Evolutionary conservation across 2,888 invertebrate genomes (phyloP).

Genomic region (Caenorhabditis afra): DNA sequence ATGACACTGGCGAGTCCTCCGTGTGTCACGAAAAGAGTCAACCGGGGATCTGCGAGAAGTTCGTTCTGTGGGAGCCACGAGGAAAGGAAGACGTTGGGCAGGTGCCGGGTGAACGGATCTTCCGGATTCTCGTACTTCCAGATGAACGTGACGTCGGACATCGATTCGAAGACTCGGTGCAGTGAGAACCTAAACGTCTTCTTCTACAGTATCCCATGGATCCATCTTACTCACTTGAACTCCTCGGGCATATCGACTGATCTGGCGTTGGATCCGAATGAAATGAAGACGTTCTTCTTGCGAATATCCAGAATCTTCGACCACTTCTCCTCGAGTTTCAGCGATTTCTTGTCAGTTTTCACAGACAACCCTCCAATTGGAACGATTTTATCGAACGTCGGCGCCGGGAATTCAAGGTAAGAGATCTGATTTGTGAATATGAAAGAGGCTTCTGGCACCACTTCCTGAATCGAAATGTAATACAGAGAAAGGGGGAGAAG

Average conservation of each 20-base stretch:
- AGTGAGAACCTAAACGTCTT: conserved; percentile 38
- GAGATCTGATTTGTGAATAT: conserved; percentile 9
- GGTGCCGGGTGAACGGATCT: conserved; percentile 11
- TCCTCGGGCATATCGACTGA: conserved; percentile 15
- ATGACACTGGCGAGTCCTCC: conserved; percentile 54
- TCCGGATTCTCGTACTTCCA: conserved; percentile 66
- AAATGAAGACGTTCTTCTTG: conserved; percentile 5
- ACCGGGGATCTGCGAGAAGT: conserved; percentile 57
- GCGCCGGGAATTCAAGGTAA: conserved; percentile 7
- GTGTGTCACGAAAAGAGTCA: conserved; percentile 59
- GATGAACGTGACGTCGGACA: conserved; percentile 66
- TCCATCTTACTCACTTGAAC: conserved; percentile 3
- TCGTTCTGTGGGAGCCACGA: conserved; percentile 71
- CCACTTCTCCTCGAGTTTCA: conserved; percentile 15
- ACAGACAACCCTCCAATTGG: conserved; percentile 5
- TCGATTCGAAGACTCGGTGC: conserved; percentile 37
- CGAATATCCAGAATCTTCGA: background rate
- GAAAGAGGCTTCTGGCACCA: conserved; percentile 14
- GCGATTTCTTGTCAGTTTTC: background rate
- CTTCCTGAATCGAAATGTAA: conserved; percentile 1
- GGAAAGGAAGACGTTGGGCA: conserved; percentile 60
- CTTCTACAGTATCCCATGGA: background rate
- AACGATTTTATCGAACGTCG: conserved; percentile 26
- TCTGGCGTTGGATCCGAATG: conserved; percentile 24
- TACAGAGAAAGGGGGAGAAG: too few species aligned